These are phyloP conservation scores for Trichopoda pennipes DNA, from an alignment of 2,888 invertebrate species.

Conservation along the genomic window DNA sequence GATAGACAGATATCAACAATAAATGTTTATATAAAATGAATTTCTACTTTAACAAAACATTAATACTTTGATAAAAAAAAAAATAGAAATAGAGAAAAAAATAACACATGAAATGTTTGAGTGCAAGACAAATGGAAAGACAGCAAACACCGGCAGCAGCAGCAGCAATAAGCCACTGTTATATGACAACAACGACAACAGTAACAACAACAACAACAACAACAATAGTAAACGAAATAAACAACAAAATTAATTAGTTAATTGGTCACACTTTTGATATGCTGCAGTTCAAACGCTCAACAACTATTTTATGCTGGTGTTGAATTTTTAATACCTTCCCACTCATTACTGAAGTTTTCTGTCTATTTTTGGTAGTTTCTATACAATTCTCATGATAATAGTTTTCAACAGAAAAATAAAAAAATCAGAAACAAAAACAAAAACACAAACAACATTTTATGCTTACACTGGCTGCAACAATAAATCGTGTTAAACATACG, in stretches of 20 bases:
- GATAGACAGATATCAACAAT: constrained; percentile 46
- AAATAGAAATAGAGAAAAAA: too few relatives aligned
- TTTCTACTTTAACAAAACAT: constrained; percentile 32
- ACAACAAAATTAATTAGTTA: constrained; percentile 66
- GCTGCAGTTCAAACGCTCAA: constrained; percentile 45
- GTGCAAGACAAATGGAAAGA: constrained; percentile 7
- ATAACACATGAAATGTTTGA: too few relatives aligned
- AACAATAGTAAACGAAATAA: neutral
- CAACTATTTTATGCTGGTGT: constrained; percentile 23
- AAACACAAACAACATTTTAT: constrained; percentile 18
- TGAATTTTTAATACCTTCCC: constrained; percentile 58
- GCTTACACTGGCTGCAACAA: constrained; percentile 12
- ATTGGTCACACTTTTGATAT: constrained; percentile 67
- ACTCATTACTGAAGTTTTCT: constrained; percentile 49
- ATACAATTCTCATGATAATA: constrained; percentile 26
- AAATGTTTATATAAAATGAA: constrained; percentile 19
- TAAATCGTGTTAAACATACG: neutral
- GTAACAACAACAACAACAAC: neutral
- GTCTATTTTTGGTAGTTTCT: neutral
- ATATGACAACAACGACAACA: constrained; percentile 11
- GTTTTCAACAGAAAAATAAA: neutral
- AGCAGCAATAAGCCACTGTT: neutral
- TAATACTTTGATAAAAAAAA: constrained; percentile 18
- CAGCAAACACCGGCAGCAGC: constrained; percentile 8
- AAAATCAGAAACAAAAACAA: too few relatives aligned